Base-by-base conservation (phyloP, 2,797 vertebrate species). In the Chlorospingus flavigularis region DNA sequence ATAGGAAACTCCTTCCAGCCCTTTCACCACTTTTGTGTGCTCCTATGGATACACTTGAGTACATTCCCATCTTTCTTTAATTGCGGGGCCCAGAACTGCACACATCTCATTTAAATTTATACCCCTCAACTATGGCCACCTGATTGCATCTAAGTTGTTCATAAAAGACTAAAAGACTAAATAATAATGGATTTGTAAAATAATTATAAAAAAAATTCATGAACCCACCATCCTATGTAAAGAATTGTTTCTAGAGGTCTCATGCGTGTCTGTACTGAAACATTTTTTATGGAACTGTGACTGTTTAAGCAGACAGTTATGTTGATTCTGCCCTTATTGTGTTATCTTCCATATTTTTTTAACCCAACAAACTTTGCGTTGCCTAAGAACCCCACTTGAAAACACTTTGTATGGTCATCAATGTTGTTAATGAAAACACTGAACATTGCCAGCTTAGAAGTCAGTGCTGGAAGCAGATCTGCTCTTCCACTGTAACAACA, bases 101-200 rank as follows among this genome's bases (percentile, higher is more conserved):
- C 11, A n/a, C 2, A 39, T 55, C 23, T 61, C 43, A 62, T 65
- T 28, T 65, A 70, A 66, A 37, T 55, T 54, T 51, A 70, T 35
- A 39, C 1, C 3, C 2, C 2, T 5, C n/a, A 67, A 2, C 26
- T 47, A 26, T 0, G 2, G 10, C 6, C 14, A 2, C 31, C 58
- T 71, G 23, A 55, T 28, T 55, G 11, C 20, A 60, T 39, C 10
- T 55, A 51, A 48, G 17, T 17, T 43, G 13, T 21, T 51, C 42
- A 33, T 66, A 55, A 68, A 77, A 84, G 11, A 8, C 13, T 68
- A 61, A 74, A 80, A 83, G 7, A 8, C 16, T 43, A 83, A 68
- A 70, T 37, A 79, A 84, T 33, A 35, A 65, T 25, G 23, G 23
- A 35, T 26, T 63, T 55, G 14, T 26, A 68, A 76, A 43, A 37